Evolutionary conservation across 2,888 invertebrate genomes (phyloP), one percentile per base, ranked within the genome.

Genomic region (Dicyrtomina minuta): DNA sequence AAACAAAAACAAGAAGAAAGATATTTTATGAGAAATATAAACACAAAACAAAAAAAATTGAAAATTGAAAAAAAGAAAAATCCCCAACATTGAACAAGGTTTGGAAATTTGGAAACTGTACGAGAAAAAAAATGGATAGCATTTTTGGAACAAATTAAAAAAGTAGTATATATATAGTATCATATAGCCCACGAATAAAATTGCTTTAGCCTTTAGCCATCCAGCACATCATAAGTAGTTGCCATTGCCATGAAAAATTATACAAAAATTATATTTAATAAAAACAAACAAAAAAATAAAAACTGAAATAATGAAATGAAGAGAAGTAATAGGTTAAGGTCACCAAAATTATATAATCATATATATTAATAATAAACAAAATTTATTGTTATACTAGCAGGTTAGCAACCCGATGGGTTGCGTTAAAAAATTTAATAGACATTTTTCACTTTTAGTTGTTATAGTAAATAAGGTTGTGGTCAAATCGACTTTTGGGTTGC

Each of bases 131-230:
- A 33, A 5, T 33, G 33, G 33, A 33, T 58, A 17, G 13, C 33
- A 46, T 12, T 46, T 17, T 46, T 46, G 20, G n/a, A 46, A 46
- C n/a, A 46, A 17, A 46, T n/a, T 46, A 46, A 46, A 46, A 3
- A 46, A 46, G 20, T 17, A 12, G 10, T n/a, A 46, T 17, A 12
- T 33, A 33, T 33, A 33, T 33, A 33, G 33, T 33, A 33, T 33
- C n/a, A 33, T 65, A 27, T 41, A 65, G 65, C 65, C 51, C 65
- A 65, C 65, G 55, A 61, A 22, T 61, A 61, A 17, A 51, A 55
- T 26, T 55, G 55, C 55, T 24, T 27, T 55, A 55, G 55, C 55
- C 55, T 49, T 62, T 58, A 58, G 58, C 58, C 58, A 62, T 64
- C 64, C 64, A 64, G 64, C 64, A 64, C 64, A 64, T 53, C 10